A percentile compares a stretch with the other conserved stretches of the same genome.
Conservation (phyloP, 2,888 invertebrate genomes). For the Ophioninae sp. region DNA sequence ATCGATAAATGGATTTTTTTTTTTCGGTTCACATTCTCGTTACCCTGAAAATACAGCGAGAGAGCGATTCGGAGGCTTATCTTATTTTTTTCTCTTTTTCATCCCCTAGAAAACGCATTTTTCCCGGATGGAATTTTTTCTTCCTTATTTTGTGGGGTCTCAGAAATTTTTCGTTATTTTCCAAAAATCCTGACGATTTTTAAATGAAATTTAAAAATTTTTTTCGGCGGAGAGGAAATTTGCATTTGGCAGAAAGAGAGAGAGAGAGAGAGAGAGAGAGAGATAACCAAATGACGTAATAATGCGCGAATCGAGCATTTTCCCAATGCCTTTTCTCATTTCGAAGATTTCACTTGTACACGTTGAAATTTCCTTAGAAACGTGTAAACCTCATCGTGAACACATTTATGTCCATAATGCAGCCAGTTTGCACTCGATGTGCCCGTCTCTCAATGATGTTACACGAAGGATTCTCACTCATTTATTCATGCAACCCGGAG, state of each 20-base stretch:
- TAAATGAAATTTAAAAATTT: no score
- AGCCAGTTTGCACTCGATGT: constrained; percentile 45
- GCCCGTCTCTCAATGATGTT: constrained; percentile 18
- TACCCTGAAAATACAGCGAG: not conserved
- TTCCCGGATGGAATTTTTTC: not conserved
- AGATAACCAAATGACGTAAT: constrained; percentile 16
- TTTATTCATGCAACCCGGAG: constrained; percentile 28
- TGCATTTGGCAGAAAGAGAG: no score
- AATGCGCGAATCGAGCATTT: constrained; percentile 51
- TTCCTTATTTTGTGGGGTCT: not conserved
- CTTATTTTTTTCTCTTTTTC: not conserved
- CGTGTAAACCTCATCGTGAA: not conserved
- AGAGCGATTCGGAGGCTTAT: not conserved
- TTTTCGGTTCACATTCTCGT: not conserved
- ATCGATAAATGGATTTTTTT: not conserved
- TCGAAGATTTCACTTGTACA: constrained; percentile 7
- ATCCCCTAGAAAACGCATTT: not conserved
- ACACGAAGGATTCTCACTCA: constrained; percentile 2
- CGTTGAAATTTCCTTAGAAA: constrained; percentile 4
- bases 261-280: constrained; percentile 1
- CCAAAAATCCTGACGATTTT: no score
- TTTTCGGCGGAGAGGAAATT: not conserved
- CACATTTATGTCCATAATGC: constrained; percentile 34
- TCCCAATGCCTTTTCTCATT: constrained; percentile 54
- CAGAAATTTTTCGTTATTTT: not conserved